Conservation (phyloP, 2,888 invertebrate genomes). For the Nephrotoma guestfalica region DNA sequence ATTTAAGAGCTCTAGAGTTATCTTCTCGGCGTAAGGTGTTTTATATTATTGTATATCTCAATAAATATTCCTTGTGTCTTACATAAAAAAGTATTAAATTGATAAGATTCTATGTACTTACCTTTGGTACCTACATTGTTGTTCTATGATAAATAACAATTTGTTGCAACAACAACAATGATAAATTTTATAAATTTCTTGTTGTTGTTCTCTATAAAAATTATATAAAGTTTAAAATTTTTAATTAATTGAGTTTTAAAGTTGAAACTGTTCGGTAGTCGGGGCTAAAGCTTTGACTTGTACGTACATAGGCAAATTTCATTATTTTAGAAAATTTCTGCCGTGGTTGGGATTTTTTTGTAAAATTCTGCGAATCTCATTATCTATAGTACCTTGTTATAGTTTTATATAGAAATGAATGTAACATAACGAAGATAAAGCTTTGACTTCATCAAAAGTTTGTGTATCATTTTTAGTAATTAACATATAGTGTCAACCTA, state of each 20-base stretch:
- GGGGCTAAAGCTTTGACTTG: neutral
- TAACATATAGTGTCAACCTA: too few species aligned
- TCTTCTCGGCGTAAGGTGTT: neutral
- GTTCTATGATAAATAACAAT: neutral
- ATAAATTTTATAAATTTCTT: neutral
- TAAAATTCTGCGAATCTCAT: too few species aligned
- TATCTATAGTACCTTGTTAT: too few species aligned
- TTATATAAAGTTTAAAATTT: neutral
- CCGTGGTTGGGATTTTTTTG: too few species aligned
- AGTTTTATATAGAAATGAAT: too few species aligned
- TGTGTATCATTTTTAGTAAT: too few species aligned
- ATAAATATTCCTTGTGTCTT: neutral
- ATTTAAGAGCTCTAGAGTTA: neutral
- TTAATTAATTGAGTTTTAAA: neutral
- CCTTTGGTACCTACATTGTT: neutral
- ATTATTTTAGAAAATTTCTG: too few species aligned
- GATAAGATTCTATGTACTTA: neutral
- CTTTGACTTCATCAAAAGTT: too few species aligned
- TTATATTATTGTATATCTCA: neutral
- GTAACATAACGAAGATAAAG: too few species aligned
- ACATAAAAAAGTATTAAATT: neutral
- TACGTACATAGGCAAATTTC: neutral
- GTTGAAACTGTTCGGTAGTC: neutral
- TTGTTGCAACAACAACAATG: neutral
- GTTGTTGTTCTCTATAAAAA: neutral